Conservation (phyloP, 2,888 invertebrate genomes). For the Hirtodrosophila histrioides region DNA sequence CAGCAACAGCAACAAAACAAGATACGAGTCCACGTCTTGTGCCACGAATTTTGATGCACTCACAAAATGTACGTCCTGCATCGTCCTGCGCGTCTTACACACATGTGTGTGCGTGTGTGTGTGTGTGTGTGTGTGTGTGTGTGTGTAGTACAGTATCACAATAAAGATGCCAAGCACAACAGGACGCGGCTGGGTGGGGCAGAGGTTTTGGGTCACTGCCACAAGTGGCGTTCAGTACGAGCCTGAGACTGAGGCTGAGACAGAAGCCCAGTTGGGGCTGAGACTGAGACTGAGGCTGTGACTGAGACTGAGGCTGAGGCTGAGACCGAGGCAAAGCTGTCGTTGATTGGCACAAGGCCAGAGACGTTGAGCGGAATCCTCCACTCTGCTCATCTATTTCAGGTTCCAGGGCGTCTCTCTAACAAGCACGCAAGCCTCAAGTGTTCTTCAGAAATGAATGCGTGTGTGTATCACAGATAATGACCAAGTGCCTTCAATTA, state of each 20-base stretch:
- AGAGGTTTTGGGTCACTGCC: conserved; percentile 57
- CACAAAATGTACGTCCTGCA: conserved; percentile 41
- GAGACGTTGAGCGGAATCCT: conserved; percentile 30
- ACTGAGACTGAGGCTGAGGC: conserved; percentile 8
- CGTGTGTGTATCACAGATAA: conserved; percentile 63
- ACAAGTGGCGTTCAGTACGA: conserved; percentile 61
- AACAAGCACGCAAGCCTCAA: conserved; percentile 69
- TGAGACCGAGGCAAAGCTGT: conserved; percentile 51
- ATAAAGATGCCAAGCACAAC: conserved; percentile 56
- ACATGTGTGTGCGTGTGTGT: too few relatives aligned
- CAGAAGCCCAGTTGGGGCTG: too few relatives aligned
- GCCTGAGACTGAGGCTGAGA: too few relatives aligned
- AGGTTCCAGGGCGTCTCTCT: conserved; percentile 24
- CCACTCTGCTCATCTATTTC: conserved; percentile 30
- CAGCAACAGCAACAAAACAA: conserved; percentile 39
- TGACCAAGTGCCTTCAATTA: conserved; percentile 76
- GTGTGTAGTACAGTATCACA: conserved; percentile 30
- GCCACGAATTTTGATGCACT: conserved; percentile 77
- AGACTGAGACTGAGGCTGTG: conserved; percentile 11
- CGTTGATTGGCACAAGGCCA: conserved; percentile 78
- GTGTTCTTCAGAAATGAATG: conserved; percentile 56
- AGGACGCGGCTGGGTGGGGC: conserved; percentile 1
- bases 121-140: too few relatives aligned
- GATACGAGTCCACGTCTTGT: conserved; percentile 59
- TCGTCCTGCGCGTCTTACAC: conserved; percentile 26